A percentile compares a stretch with the other conserved stretches of the same genome.
Conservation (phyloP, 2,113 vertebrate genomes). For the Mionectes macconnelli region DNA sequence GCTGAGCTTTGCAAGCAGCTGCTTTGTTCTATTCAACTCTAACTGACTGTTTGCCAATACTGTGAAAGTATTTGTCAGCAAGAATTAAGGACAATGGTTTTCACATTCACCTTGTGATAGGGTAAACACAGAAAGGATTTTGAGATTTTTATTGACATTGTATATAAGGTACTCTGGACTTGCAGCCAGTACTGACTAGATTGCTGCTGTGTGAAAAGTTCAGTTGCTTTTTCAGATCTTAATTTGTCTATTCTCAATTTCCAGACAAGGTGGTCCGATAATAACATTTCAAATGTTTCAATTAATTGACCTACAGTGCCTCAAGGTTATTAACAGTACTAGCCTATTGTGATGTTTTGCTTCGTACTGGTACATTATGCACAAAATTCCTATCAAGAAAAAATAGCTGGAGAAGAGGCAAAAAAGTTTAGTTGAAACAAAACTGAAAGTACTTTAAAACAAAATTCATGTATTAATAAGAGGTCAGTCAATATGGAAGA, state of each 20-base stretch:
- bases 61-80: conserved; percentile 60
- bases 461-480: not conserved
- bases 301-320: not conserved
- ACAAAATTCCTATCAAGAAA: not conserved
- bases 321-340: not conserved
- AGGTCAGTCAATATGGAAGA: not conserved
- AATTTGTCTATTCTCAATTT: not conserved
- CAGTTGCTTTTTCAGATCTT: not conserved
- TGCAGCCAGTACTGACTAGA: not conserved
- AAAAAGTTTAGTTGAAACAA: not conserved
- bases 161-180: not conserved
- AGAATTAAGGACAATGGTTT: conserved; percentile 50
- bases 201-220: not conserved
- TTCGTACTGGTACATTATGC: not conserved
- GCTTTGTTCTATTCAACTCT: conserved; percentile 42
- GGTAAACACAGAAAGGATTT: conserved; percentile 3
- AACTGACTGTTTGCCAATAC: conserved; percentile 59
- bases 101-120: conserved; percentile 49
- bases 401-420: not conserved
- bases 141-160: not conserved
- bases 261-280: not conserved
- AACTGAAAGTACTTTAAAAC: not conserved
- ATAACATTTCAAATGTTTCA: conserved; percentile 1
- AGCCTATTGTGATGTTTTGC: not conserved
- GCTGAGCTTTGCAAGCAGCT: not conserved